Conservation (phyloP, 1,140 invertebrate genomes). For the Brachionus koreanus region DNA sequence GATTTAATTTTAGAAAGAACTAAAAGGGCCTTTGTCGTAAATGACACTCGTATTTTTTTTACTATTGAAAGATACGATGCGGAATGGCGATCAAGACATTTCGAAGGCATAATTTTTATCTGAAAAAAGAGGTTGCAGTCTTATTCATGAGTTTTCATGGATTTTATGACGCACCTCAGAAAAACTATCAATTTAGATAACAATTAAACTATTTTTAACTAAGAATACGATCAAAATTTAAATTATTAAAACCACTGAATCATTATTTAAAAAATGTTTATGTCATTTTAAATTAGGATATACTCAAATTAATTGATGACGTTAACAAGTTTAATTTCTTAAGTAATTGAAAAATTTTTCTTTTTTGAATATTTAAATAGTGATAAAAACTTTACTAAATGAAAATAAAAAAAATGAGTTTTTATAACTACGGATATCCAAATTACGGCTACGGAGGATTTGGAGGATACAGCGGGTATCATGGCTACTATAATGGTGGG, state of each 20-base stretch:
- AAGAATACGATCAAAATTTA: too few species aligned
- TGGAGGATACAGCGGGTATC: background rate
- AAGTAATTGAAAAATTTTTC: background rate
- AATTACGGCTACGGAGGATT: background rate
- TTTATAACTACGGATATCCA: constrained; percentile 11
- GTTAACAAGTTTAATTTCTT: background rate
- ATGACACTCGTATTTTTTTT: constrained; percentile 20
- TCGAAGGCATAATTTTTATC: constrained; percentile 40
- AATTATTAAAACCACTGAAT: too few species aligned
- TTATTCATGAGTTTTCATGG: constrained; percentile 19
- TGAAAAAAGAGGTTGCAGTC: constrained; percentile 32
- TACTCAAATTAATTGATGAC: background rate
- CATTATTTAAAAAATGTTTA: background rate
- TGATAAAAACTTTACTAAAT: background rate
- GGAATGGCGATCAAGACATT: constrained; percentile 41
- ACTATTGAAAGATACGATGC: constrained; percentile 12
- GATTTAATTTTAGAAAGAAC: too few species aligned
- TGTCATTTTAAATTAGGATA: background rate
- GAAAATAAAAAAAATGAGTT: background rate
- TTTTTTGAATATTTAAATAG: background rate
- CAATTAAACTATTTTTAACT: background rate
- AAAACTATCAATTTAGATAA: background rate
- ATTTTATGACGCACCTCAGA: constrained; percentile 22
- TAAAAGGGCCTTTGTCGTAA: constrained; percentile 43
- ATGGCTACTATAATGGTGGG: background rate